phyloP scores from a whole-genome alignment of 2,113 vertebrate species.

The Willisornis vidua region DNA sequence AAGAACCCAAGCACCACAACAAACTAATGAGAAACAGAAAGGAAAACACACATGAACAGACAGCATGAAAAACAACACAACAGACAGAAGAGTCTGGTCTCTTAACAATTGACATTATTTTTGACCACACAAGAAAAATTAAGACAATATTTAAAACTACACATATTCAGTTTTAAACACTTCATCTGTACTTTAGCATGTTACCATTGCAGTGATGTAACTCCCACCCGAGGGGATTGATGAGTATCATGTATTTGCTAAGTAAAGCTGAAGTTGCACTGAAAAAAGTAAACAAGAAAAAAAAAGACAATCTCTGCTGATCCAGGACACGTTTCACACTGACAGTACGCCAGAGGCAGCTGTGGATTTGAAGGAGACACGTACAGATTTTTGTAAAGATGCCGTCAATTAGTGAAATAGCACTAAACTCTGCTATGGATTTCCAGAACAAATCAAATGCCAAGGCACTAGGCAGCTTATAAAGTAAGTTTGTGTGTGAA shows the following conservation, averaged over 20 bases:
- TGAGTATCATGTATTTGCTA: neutral
- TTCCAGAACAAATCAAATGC: neutral
- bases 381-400: neutral
- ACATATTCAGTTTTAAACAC: neutral
- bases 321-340: fast-evolving
- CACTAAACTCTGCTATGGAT: neutral
- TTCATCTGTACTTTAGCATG: neutral
- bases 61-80: neutral
- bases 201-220: neutral
- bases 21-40: neutral
- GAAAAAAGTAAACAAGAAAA: neutral
- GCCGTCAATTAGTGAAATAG: neutral
- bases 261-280: neutral
- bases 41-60: neutral
- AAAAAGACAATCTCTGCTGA: neutral
- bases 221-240: neutral
- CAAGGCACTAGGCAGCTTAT: neutral
- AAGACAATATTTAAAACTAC: neutral
- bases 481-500: neutral
- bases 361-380: neutral
- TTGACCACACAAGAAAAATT: neutral
- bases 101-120: neutral
- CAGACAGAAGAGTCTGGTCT: neutral
- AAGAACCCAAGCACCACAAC: neutral
- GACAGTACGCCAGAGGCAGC: neutral